Evolutionary conservation across 2,888 invertebrate species (phyloP).

Genomic region (Lepetodrilus schrolli): DNA sequence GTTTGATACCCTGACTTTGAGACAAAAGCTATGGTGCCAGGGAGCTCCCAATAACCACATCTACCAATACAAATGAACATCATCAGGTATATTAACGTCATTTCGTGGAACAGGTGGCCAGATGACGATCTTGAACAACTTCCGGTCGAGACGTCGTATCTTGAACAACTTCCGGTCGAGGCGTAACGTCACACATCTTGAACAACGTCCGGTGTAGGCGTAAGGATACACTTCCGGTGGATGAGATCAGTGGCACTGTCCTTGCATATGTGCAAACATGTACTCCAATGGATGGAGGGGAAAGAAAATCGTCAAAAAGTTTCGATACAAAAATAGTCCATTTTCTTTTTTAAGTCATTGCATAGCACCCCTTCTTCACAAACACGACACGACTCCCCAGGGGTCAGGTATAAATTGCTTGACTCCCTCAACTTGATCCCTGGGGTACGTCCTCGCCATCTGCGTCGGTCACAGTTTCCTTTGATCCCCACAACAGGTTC

Average conservation of each 20-base stretch:
- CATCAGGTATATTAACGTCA: no score
- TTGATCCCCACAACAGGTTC: slow-evolving; percentile 1
- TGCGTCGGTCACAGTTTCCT: not conserved
- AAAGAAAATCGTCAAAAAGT: slow-evolving; percentile 4
- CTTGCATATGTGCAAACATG: not conserved
- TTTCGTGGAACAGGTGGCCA: no score
- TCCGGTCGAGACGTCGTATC: no score
- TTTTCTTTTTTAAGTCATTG: not conserved
- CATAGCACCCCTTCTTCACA: slow-evolving; percentile 20
- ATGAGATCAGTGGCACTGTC: slow-evolving; percentile 14
- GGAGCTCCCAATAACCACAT: no score
- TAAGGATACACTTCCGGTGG: slow-evolving; percentile 1
- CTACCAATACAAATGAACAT: no score
- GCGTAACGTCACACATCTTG: no score
- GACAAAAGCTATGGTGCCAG: no score
- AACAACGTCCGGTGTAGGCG: slow-evolving; percentile 15
- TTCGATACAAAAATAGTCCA: slow-evolving; percentile 23
- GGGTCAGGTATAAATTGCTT: not conserved
- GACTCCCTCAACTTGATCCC: not conserved
- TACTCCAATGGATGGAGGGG: not conserved
- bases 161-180: no score
- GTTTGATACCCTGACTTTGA: no score
- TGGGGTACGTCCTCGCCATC: slow-evolving; percentile 12
- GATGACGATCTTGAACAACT: no score
- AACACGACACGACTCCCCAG: not conserved